Conservation (phyloP, 2,888 invertebrate genomes). For the Eustalomyia histrio region DNA sequence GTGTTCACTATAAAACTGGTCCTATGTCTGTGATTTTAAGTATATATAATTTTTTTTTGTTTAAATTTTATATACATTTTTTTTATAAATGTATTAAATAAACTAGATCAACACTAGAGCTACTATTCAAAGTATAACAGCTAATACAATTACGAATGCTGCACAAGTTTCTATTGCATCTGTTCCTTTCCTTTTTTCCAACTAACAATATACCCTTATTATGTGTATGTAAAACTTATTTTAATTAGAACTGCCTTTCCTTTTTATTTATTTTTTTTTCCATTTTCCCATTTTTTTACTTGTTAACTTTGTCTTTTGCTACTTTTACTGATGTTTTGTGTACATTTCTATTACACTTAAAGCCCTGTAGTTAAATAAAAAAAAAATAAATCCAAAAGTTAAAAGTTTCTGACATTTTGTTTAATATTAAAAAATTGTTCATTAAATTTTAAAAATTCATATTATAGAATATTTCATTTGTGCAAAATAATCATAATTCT, state of each 20-base stretch:
- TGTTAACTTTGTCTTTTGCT: conserved; percentile 38
- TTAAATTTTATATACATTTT: no score
- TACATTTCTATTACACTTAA: conserved; percentile 46
- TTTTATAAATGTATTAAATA: not conserved
- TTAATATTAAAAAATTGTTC: not conserved
- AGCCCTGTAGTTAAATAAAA: conserved; percentile 37
- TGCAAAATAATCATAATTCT: no score
- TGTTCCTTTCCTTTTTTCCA: conserved; percentile 7
- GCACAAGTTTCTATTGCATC: conserved; percentile 26
- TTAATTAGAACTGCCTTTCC: conserved; percentile 53
- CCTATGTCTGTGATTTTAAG: no score
- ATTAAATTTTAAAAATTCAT: not conserved
- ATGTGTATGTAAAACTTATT: conserved; percentile 41
- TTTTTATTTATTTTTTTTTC: conserved; percentile 5
- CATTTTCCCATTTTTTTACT: conserved; percentile 27
- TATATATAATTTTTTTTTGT: no score
- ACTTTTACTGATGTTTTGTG: conserved; percentile 8
- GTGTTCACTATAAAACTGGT: no score
- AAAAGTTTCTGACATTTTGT: conserved; percentile 50
- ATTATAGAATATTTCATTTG: no score
- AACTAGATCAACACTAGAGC: conserved; percentile 44
- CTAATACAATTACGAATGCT: conserved; percentile 54
- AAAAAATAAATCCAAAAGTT: conserved; percentile 24
- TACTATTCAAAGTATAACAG: conserved; percentile 12
- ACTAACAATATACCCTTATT: conserved; percentile 45